Evolutionary conservation across 2,888 invertebrate genomes (phyloP).

Genomic region (Patella pellucida): DNA sequence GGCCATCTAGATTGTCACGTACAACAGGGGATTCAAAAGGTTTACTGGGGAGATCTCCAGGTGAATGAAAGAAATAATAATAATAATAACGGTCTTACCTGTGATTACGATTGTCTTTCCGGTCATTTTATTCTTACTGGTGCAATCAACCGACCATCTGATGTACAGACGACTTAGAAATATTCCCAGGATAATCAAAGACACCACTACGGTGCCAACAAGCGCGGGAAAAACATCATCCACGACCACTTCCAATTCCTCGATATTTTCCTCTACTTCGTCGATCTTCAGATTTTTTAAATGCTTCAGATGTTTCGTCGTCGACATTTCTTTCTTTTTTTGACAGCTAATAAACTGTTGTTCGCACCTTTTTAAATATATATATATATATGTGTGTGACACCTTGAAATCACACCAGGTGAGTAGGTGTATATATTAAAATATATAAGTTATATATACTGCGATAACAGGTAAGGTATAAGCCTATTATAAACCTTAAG

Average conservation of each 20-base stretch:
- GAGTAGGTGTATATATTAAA: no score
- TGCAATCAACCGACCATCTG: constrained; percentile 52
- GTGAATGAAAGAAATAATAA: no score
- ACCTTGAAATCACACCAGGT: no score
- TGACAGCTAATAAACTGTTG: no score
- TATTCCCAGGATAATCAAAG: constrained; percentile 45
- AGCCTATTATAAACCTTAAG: no score
- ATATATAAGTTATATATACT: no score
- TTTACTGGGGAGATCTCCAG: no score
- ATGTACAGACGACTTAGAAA: constrained; percentile 56
- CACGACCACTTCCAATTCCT: constrained; percentile 43
- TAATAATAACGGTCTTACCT: constrained; percentile 39
- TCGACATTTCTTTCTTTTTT: constrained; percentile 6
- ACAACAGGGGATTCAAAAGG: no score
- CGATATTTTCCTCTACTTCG: constrained; percentile 43
- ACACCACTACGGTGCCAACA: constrained; percentile 49
- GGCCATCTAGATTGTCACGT: no score
- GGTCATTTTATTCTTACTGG: constrained; percentile 51
- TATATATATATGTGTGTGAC: no score
- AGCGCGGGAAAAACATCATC: constrained; percentile 49
- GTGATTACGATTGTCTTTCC: constrained; percentile 62
- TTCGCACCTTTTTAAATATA: no score
- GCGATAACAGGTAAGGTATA: no score
- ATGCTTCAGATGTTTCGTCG: background rate
- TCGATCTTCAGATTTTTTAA: constrained; percentile 35